Base-by-base conservation (phyloP, 1,140 invertebrate species). In the Ptiloglossa arizonensis region DNA sequence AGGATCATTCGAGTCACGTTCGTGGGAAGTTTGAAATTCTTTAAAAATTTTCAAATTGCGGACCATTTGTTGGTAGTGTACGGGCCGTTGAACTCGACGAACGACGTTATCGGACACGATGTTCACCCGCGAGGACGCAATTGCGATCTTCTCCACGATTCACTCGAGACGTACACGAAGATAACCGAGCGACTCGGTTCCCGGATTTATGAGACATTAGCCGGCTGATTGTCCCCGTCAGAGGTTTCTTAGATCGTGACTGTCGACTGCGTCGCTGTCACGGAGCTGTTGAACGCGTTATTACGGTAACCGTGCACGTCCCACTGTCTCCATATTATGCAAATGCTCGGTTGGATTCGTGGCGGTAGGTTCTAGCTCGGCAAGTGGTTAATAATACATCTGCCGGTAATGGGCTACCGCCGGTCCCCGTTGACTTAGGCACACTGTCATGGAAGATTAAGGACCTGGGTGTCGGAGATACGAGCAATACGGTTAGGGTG, bases 331-430 rank as follows among this genome's bases (percentile, higher is more conserved):
- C 44, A 32, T 69, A 69, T 76, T 69, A 69, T 76, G 73, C 64
- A 76, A 76, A 57, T 38, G 19, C 22, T 17, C 17, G 29, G 11
- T 60, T 60, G 15, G 52, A 27, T 59, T 59, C 73, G 52, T 35
- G 22, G 27, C 32, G 6, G 22, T 41, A n/a, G 8, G 35, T 41
- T 41, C 59, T 4, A 62, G 1, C 22, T 52, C 19, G 63, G 29
- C 73, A 69, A 76, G 54, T 76, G 54, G 73, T 69, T 76, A 75
- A 75, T 75, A 68, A 75, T 59, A 68, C 52, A 54, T 41, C 52
- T 56, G 63, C 29, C 5, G 19, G 41, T 75, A 75, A 75, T 68
- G 64, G 41, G 24, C 62, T 2, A 24, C 13, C 19, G 35, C 15
- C 54, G n/a, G 62, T 32, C 56, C 38, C 72, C 73, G 52, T 75